Percentiles rank a stretch among this genome's conserved stretches.
Evolutionary conservation across 2,888 invertebrate genomes (phyloP).

Genomic region (Sinhomidia bicolor): DNA sequence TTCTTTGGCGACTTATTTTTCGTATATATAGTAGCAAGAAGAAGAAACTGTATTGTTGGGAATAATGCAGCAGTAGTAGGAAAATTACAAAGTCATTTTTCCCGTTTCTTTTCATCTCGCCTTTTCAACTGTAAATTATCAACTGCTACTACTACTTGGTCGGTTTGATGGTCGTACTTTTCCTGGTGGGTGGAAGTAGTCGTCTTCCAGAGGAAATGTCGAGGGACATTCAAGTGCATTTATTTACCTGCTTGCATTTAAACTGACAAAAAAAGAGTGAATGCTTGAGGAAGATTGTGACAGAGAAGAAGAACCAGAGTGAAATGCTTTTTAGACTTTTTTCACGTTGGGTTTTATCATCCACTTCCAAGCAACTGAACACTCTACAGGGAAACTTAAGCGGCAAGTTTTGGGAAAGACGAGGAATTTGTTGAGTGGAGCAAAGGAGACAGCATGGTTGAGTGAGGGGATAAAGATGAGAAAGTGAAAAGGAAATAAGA

Average conservation of each 20-base stretch:
- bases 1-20: not conserved
- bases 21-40: no score
- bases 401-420: not conserved
- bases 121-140: constrained; percentile 62
- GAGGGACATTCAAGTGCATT: not conserved
- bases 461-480: constrained; percentile 36
- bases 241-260: not conserved
- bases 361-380: no score
- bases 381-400: no score
- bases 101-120: constrained; percentile 45
- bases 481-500: constrained; percentile 45
- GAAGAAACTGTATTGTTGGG: not conserved
- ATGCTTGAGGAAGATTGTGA: not conserved
- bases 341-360: no score
- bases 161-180: not conserved
- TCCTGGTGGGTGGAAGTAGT: no score
- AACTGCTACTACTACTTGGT: not conserved
- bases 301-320: not conserved
- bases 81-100: constrained; percentile 57
- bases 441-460: no score
- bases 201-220: not conserved
- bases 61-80: constrained; percentile 41
- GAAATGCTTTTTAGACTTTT: no score
- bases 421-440: no score
- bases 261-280: not conserved